Conservation (phyloP, 2,888 invertebrate species). For the Eucera pruinosa region DNA sequence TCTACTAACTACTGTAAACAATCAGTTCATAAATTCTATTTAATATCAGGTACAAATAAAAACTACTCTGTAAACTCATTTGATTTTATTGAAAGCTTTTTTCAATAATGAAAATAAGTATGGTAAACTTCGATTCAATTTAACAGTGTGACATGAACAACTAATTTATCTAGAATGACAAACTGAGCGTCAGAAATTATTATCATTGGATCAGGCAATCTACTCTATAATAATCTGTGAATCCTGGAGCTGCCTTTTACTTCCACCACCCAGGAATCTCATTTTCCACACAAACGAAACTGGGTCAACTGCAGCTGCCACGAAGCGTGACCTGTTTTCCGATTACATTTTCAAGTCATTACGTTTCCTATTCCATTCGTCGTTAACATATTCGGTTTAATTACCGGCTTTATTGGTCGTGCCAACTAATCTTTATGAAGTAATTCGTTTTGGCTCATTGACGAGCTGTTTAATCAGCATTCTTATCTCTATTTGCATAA, state of each 20-base stretch:
- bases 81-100: too few relatives aligned
- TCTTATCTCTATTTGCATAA: constrained; percentile 7
- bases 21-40: too few relatives aligned
- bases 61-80: too few relatives aligned
- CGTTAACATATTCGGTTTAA: constrained; percentile 53
- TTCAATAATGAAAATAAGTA: too few relatives aligned
- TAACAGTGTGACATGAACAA: too few relatives aligned
- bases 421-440: constrained; percentile 1
- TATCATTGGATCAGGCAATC: not conserved
- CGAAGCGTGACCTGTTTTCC: constrained; percentile 55
- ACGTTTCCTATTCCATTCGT: constrained; percentile 41
- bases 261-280: constrained; percentile 29
- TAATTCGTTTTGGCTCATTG: constrained; percentile 19
- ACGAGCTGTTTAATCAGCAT: not conserved
- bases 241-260: constrained; percentile 13
- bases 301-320: constrained; percentile 44
- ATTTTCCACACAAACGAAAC: constrained; percentile 50
- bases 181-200: constrained; percentile 1
- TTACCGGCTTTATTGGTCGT: constrained; percentile 33
- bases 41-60: too few relatives aligned
- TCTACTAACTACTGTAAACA: too few relatives aligned
- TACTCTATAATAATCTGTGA: constrained; percentile 10
- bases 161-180: too few relatives aligned
- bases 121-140: too few relatives aligned
- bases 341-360: constrained; percentile 59